phyloP scores from a whole-genome alignment of 2,113 vertebrate genomes.

The Halichoerus grypus region DNA sequence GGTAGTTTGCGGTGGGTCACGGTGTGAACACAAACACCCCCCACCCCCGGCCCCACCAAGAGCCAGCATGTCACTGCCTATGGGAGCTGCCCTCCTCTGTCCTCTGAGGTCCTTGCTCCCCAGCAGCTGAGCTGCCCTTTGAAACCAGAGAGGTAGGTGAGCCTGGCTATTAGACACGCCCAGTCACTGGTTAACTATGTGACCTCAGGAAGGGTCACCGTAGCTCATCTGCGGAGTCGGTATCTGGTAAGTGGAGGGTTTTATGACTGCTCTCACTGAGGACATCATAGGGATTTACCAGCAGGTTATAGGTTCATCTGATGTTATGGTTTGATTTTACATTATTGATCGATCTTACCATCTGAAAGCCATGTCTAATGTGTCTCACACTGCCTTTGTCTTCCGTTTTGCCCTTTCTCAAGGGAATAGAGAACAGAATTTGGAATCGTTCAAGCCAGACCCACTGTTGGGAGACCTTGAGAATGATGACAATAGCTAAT shows the following conservation, averaged over 20 bases:
- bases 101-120: neutral
- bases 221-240: neutral
- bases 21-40: neutral
- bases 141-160: neutral
- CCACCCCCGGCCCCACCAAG: neutral
- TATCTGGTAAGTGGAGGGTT: neutral
- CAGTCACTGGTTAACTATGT: neutral
- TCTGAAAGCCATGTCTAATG: neutral
- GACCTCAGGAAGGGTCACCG: neutral
- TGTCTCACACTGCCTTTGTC: neutral
- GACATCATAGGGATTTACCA: fast-evolving
- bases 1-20: neutral
- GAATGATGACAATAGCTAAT: neutral
- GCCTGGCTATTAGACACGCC: no score
- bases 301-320: neutral
- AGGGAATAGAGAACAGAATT: constrained; percentile 8
- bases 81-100: neutral
- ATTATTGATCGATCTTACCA: neutral
- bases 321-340: neutral
- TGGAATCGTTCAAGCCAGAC: neutral
- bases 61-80: neutral
- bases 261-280: neutral
- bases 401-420: neutral
- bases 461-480: neutral
- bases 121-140: neutral